These are phyloP conservation scores for Trematomus bernacchii DNA, from an alignment of 2,797 vertebrate genomes.

Conservation along the genomic window DNA sequence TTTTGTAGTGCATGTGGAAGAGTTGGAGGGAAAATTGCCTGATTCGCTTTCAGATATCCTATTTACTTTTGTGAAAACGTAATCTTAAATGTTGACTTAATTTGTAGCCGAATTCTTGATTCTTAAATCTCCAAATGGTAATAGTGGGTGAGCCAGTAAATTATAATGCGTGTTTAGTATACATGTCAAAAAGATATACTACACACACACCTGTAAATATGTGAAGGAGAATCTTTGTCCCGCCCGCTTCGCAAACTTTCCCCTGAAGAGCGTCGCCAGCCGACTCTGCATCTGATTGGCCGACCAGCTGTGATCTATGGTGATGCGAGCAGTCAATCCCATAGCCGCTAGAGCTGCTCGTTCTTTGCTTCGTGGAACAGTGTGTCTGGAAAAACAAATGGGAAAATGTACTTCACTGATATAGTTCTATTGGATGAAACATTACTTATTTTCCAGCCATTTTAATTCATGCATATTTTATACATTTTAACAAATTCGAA, in stretches of 20 bases:
- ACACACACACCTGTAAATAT: constrained; percentile 73
- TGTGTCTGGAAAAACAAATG: constrained; percentile 26
- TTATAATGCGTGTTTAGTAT: too few relatives aligned
- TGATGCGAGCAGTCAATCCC: constrained; percentile 68
- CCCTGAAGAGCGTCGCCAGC: constrained; percentile 57
- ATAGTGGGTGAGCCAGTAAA: too few relatives aligned
- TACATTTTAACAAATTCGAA: too few relatives aligned
- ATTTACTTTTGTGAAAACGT: not conserved
- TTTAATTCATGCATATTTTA: too few relatives aligned
- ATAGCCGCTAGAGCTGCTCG: constrained; percentile 7
- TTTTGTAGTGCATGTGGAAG: not conserved
- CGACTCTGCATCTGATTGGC: constrained; percentile 69
- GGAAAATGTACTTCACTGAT: not conserved
- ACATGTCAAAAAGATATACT: not conserved
- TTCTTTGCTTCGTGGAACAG: constrained; percentile 31
- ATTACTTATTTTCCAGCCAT: not conserved
- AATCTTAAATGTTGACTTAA: not conserved
- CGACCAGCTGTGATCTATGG: constrained; percentile 70
- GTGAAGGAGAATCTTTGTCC: constrained; percentile 68
- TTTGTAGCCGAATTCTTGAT: not conserved
- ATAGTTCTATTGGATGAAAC: not conserved
- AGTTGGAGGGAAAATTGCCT: not conserved
- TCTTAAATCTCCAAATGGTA: not conserved
- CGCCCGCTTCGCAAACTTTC: constrained; percentile 20
- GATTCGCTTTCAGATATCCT: not conserved